Conservation (phyloP, 2,797 vertebrate genomes). For the Rhadinocentrus ornatus region DNA sequence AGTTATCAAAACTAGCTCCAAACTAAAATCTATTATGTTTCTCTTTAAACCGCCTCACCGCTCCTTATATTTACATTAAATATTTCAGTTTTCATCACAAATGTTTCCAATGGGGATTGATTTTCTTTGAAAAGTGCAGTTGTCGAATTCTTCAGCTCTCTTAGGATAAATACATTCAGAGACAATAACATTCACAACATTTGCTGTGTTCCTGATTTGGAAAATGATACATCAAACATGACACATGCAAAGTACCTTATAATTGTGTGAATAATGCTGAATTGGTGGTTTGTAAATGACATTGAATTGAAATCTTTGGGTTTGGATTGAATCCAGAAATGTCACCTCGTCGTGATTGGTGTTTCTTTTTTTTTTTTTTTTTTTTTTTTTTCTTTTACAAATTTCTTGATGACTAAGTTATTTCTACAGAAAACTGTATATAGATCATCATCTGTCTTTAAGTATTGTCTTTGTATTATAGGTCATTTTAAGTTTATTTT, state of each 20-base stretch:
- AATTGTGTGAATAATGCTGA: not conserved
- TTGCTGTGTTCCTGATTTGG: not conserved
- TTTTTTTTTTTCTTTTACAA: too few relatives aligned
- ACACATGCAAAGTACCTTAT: not conserved
- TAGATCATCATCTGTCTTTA: not conserved
- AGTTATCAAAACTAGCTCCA: not conserved
- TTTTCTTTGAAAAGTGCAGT: not conserved
- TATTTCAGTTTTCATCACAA: not conserved
- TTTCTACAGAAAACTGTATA: not conserved
- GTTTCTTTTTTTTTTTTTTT: not conserved
- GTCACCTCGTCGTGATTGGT: not conserved
- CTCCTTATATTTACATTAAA: not conserved
- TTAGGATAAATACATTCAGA: not conserved
- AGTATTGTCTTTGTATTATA: too few relatives aligned
- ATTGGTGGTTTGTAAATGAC: not conserved
- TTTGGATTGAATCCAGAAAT: not conserved
- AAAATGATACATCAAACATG: not conserved
- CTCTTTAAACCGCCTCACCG: not conserved
- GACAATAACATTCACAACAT: not conserved
- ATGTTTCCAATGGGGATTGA: not conserved
- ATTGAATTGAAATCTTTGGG: not conserved
- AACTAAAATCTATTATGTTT: not conserved
- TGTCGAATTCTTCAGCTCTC: not conserved
- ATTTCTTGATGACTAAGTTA: not conserved
- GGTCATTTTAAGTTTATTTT: not conserved